Conservation (phyloP, 2,113 vertebrate species). For the Laticauda colubrina region DNA sequence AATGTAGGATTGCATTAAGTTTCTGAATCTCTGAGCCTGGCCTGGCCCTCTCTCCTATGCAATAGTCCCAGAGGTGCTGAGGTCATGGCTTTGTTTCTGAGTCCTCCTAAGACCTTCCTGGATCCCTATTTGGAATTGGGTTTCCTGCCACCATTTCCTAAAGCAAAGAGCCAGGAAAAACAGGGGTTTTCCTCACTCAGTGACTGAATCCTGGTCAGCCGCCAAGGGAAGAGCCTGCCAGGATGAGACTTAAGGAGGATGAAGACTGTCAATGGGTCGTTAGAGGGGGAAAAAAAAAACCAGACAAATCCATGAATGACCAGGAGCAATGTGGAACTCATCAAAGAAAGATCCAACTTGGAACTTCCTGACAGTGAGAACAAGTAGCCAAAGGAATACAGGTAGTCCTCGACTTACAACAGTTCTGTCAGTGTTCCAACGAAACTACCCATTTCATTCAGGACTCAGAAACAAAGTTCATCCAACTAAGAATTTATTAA, state of each 20-base stretch:
- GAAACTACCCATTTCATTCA: too few relatives aligned
- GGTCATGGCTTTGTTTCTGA: constrained; percentile 2
- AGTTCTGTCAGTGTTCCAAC: too few relatives aligned
- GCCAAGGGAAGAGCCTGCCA: background rate
- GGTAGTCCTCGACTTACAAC: too few relatives aligned
- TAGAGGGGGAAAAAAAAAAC: background rate
- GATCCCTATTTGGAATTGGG: background rate
- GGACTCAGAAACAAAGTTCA: too few relatives aligned
- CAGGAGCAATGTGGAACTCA: background rate
- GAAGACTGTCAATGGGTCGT: background rate
- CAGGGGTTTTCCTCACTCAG: background rate
- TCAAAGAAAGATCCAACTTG: too few relatives aligned
- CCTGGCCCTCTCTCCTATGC: background rate
- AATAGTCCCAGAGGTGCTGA: background rate
- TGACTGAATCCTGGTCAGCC: background rate
- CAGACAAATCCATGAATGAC: background rate
- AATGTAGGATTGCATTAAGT: too few relatives aligned
- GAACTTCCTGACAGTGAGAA: too few relatives aligned
- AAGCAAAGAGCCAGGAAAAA: background rate
- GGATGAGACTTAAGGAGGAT: background rate
- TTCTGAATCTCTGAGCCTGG: background rate
- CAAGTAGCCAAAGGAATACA: background rate
- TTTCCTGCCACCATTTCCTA: background rate
- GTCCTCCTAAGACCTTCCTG: background rate
- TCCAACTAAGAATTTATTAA: too few relatives aligned